Evolutionary conservation across 2,888 invertebrate genomes (phyloP).

Genomic region (Pyrochroa serraticornis): DNA sequence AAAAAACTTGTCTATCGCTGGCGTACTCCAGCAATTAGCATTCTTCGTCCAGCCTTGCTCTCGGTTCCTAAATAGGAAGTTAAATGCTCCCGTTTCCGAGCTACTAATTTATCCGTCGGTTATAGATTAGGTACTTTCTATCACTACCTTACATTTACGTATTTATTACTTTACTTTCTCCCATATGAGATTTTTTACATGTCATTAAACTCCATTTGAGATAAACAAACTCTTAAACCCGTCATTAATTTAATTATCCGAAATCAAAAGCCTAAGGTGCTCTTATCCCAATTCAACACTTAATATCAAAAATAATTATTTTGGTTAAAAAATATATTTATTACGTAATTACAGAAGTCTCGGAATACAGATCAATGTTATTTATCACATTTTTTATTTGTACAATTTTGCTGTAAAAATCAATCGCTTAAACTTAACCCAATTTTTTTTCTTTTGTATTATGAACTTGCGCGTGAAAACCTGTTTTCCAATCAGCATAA

Average conservation of each 20-base stretch:
- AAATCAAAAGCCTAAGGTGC: slow-evolving; percentile 5
- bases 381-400: slow-evolving; percentile 16
- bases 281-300: slow-evolving; percentile 12
- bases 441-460: slow-evolving; percentile 55
- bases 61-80: slow-evolving; percentile 10
- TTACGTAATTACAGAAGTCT: no score
- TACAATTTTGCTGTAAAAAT: slow-evolving; percentile 10
- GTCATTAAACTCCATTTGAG: slow-evolving; percentile 19
- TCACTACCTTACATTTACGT: slow-evolving; percentile 16
- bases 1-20: slow-evolving; percentile 1
- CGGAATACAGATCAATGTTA: no score
- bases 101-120: slow-evolving; percentile 20
- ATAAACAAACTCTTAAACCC: slow-evolving; percentile 7
- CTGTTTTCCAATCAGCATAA: slow-evolving; percentile 78
- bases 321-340: no score
- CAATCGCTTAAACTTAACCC: neutral
- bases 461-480: slow-evolving; percentile 76
- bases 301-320: neutral
- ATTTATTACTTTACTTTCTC: slow-evolving; percentile 26
- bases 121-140: slow-evolving; percentile 21
- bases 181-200: slow-evolving; percentile 20
- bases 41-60: slow-evolving; percentile 8
- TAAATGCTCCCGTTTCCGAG: slow-evolving; percentile 11
- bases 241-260: slow-evolving; percentile 7
- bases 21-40: slow-evolving; percentile 11